Conservation (phyloP, 2,113 vertebrate genomes). For the Dipodomys merriami region DNA sequence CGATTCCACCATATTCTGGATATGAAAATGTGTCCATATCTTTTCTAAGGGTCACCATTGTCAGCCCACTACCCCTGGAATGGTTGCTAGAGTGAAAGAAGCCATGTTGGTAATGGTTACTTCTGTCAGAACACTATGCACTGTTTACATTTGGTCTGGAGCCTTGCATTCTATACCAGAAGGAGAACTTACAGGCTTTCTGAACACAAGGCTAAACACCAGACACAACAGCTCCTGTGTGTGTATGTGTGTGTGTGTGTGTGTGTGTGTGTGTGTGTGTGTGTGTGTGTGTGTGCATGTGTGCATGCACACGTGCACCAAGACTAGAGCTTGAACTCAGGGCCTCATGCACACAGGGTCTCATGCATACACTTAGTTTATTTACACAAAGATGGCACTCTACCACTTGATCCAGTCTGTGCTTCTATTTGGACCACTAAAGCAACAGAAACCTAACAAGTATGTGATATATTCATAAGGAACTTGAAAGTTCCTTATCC, state of each 20-base stretch:
- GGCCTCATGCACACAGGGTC: too few species aligned
- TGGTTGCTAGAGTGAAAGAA: background rate
- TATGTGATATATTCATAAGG: background rate
- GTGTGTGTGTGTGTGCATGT: too few species aligned
- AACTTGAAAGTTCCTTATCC: background rate
- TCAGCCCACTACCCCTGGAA: background rate
- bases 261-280: too few species aligned
- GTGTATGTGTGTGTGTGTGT: too few species aligned
- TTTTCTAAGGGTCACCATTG: background rate
- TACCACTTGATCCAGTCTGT: too few species aligned
- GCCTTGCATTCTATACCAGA: background rate
- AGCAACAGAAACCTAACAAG: background rate
- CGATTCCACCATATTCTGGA: background rate
- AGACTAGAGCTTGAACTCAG: too few species aligned
- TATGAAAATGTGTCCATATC: background rate
- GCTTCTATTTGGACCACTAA: background rate
- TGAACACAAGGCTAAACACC: background rate
- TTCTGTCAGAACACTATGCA: background rate
- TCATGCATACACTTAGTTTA: too few species aligned
- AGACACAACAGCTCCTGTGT: background rate
- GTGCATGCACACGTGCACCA: too few species aligned
- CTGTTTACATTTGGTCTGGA: accelerated
- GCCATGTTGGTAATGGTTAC: background rate
- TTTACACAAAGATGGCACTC: too few species aligned
- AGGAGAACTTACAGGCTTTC: background rate